A percentile compares a stretch with the other conserved stretches of the same genome.
phyloP scores from a whole-genome alignment of 2,797 vertebrate genomes.

The Enteromius radiatus region DNA sequence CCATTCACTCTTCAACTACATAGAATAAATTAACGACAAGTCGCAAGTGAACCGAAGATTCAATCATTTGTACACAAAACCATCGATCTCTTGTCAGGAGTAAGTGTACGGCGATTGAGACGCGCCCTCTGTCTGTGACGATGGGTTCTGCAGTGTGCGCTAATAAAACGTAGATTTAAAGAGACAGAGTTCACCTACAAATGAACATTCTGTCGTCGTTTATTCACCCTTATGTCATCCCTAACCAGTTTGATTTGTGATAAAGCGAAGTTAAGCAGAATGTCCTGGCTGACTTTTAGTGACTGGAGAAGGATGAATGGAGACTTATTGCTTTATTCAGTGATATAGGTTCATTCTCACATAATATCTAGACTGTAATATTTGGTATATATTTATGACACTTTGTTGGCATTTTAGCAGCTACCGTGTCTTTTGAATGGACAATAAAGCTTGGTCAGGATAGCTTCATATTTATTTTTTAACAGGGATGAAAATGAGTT shows the following conservation, averaged over 20 bases:
- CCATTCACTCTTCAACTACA: neutral
- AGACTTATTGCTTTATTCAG: neutral
- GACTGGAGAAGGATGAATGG: neutral
- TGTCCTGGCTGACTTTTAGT: neutral
- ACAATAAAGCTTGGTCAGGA: neutral
- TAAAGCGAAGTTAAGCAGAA: neutral
- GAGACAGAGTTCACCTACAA: neutral
- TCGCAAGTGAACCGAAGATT: neutral
- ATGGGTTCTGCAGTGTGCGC: neutral
- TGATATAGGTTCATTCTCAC: neutral
- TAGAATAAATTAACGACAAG: constrained; percentile 13
- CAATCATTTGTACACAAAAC: neutral
- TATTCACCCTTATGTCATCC: neutral
- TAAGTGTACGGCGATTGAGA: constrained; percentile 44
- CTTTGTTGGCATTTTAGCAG: neutral
- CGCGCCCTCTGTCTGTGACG: constrained; percentile 26
- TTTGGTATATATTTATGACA: neutral
- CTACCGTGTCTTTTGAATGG: neutral
- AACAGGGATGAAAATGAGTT: neutral
- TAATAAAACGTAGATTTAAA: neutral
- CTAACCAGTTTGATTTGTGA: neutral
- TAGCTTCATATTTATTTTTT: neutral
- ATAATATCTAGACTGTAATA: neutral
- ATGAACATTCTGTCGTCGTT: neutral
- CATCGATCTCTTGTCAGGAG: neutral